Evolutionary conservation across 1,140 invertebrate species (phyloP).

Genomic region (Papilio xuthus): DNA sequence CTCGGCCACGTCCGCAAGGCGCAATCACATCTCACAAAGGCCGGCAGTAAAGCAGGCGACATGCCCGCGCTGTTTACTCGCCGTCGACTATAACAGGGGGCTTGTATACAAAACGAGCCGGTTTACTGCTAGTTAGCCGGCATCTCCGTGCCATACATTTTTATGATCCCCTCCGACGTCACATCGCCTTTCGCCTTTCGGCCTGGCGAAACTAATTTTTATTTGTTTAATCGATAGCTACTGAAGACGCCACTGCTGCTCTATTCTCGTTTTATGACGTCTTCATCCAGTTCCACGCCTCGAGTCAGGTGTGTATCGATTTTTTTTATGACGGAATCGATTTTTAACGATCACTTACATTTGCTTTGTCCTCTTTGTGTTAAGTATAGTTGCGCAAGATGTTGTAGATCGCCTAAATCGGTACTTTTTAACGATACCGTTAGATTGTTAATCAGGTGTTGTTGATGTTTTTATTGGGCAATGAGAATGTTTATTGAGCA

Average conservation of each 20-base stretch:
- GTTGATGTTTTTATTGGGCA: slow-evolving; percentile 61
- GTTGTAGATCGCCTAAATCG: slow-evolving; percentile 54
- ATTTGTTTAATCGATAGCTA: slow-evolving; percentile 80
- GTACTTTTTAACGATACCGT: slow-evolving; percentile 43
- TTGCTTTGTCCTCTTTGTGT: slow-evolving; percentile 73
- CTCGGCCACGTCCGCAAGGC: slow-evolving; percentile 62
- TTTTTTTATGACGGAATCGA: slow-evolving; percentile 76
- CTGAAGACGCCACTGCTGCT: slow-evolving; percentile 70
- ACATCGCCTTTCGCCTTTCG: slow-evolving; percentile 76
- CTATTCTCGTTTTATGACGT: slow-evolving; percentile 72
- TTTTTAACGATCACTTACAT: slow-evolving; percentile 74
- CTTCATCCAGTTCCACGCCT: slow-evolving; percentile 15
- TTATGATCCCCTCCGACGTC: slow-evolving; percentile 74
- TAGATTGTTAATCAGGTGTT: slow-evolving; percentile 53
- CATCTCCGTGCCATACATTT: slow-evolving; percentile 78
- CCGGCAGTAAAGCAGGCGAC: slow-evolving; percentile 73
- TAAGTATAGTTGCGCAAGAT: slow-evolving; percentile 64
- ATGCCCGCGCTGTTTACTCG: slow-evolving; percentile 72
- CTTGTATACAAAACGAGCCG: slow-evolving; percentile 76
- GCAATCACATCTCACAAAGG: slow-evolving; percentile 69
- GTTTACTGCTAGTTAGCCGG: slow-evolving; percentile 78
- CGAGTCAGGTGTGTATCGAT: slow-evolving; percentile 56
- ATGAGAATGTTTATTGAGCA: slow-evolving; percentile 63
- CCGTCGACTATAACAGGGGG: slow-evolving; percentile 72
- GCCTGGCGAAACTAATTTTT: slow-evolving; percentile 76